Base-by-base conservation (phyloP, 2,797 vertebrate species). In the Balearica regulorum region DNA sequence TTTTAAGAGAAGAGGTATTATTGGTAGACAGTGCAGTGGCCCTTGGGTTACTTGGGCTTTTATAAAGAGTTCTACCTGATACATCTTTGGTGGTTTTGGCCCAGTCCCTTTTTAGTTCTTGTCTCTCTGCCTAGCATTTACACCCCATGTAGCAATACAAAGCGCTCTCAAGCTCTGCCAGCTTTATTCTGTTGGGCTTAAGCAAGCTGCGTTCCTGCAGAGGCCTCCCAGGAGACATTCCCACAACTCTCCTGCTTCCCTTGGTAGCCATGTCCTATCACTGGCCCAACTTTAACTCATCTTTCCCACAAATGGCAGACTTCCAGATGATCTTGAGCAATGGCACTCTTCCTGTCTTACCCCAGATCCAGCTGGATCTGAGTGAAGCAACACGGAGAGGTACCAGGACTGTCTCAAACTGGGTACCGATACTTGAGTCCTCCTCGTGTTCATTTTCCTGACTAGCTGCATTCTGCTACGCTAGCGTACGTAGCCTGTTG, bases 351-450 rank as follows among this genome's bases (percentile, higher is more conserved):
- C 35, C 76, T 29, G 13, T 43, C 51, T 41, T 28, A 11, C 8
- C 17, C 35, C 44, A 41, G 39, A 16, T 20, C 8, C 31, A 41
- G 15, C 12, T 72, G 43, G 9, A 49, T 83, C 57, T 60, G 35
- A 58, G 46, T 16, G 39, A 66, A 31, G 37, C 84, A 69, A 3
- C 1, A 3, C 37, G 57, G 55, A 17, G 62, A 49, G 26, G 64
- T 60, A 11, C 33, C 53, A 55, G 20, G 12, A 6, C 48, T 60
- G 25, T 33, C 18, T 35, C 37, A 77, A 17, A 20, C 3, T 39
- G 31, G 12, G 2, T 62, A 18, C 46, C 4, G 43, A 12, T 26
- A 25, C 16, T n/a, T 0, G 0, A 69, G 58, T 44, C 13, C 9
- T 70, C 26, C 33, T 84, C 10, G 5, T 11, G 5, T 80, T 29